A percentile compares a stretch with the other conserved stretches of the same genome.
Conservation (phyloP, 2,888 invertebrate genomes). For the Limnephilus lunatus region DNA sequence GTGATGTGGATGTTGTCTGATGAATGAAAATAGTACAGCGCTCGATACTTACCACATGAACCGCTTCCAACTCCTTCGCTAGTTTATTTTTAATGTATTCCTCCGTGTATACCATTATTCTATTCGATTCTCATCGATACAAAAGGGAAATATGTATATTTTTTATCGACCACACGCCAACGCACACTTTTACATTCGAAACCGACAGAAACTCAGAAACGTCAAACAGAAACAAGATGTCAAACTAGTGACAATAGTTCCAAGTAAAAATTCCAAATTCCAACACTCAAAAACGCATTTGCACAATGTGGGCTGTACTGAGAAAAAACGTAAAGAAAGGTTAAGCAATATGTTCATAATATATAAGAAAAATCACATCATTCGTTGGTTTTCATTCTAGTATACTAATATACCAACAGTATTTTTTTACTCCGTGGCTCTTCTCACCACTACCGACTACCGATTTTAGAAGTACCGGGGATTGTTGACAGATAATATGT, state of each 20-base stretch:
- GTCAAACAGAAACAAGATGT: conserved; percentile 20
- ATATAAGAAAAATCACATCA: background rate
- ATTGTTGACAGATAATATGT: conserved; percentile 46
- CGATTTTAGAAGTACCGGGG: background rate
- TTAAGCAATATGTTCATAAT: background rate
- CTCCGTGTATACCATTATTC: conserved; percentile 80
- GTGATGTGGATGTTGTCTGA: conserved; percentile 21
- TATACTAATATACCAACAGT: background rate
- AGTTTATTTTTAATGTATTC: conserved; percentile 82
- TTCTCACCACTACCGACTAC: background rate
- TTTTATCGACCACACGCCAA: conserved; percentile 28
- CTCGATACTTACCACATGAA: conserved; percentile 83
- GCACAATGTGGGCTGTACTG: background rate
- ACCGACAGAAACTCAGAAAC: conserved; percentile 12
- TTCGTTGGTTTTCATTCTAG: background rate
- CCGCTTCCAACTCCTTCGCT: conserved; percentile 81
- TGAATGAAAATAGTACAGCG: background rate
- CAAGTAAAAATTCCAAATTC: background rate
- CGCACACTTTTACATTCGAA: conserved; percentile 28
- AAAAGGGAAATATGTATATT: conserved; percentile 28
- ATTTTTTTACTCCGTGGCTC: background rate
- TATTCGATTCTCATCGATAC: conserved; percentile 17
- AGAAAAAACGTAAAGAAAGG: background rate
- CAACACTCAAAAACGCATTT: conserved; percentile 3
- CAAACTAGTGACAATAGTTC: background rate